phyloP scores from a whole-genome alignment of 2,113 vertebrate species.

The Microtus pennsylvanicus region DNA sequence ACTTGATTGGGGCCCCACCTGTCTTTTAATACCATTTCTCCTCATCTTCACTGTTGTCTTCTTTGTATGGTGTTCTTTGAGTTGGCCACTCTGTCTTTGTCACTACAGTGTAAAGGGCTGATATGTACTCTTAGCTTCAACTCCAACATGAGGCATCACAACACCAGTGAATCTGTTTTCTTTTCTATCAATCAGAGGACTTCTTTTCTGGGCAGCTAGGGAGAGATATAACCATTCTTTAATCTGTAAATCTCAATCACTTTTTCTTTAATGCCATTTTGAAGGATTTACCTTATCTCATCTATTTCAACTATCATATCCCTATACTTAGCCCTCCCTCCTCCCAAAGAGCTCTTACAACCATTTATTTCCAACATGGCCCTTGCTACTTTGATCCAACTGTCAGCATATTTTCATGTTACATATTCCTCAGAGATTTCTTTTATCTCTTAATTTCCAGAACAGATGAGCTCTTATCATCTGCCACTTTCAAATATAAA shows the following conservation, averaged over 20 bases:
- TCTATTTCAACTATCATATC: background rate
- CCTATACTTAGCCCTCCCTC: background rate
- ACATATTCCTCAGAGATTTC: slow-evolving; percentile 23
- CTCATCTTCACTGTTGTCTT: background rate
- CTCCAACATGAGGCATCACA: background rate
- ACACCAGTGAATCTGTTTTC: background rate
- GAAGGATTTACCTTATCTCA: background rate
- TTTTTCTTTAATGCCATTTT: background rate
- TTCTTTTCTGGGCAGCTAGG: background rate
- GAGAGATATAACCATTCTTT: background rate
- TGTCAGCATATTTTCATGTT: background rate
- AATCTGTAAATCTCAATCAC: background rate
- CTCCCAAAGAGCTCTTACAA: background rate
- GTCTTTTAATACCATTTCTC: background rate
- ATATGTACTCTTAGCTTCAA: background rate
- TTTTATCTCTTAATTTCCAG: slow-evolving; percentile 34
- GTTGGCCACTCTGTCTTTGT: background rate
- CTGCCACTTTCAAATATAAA: slow-evolving; percentile 40
- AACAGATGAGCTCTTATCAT: slow-evolving; percentile 15
- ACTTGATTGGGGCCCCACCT: background rate
- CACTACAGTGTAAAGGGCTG: background rate
- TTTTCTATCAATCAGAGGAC: background rate
- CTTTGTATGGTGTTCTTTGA: background rate
- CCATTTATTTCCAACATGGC: background rate
- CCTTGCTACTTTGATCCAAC: background rate